phyloP scores from a whole-genome alignment of 2,888 invertebrate species.

The Tachina lurida region DNA sequence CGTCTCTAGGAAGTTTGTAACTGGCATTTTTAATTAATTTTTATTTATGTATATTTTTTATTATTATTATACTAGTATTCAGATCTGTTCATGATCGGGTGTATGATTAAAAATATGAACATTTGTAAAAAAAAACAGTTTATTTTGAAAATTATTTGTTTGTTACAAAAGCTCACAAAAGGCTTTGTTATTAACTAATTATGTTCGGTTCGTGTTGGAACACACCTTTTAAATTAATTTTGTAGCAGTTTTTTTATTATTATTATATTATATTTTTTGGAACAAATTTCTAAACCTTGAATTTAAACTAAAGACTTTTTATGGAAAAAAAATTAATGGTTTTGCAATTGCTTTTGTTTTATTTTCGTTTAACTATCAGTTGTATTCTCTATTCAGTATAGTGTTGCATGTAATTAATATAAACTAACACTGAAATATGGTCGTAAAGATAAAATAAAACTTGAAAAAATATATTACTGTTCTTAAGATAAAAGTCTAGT shows the following conservation, averaged over 20 bases:
- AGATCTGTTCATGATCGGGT: slow-evolving; percentile 24
- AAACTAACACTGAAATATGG: neutral
- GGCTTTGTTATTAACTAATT: slow-evolving; percentile 58
- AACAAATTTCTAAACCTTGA: slow-evolving; percentile 52
- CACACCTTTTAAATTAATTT: slow-evolving; percentile 53
- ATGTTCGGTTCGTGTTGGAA: slow-evolving; percentile 60
- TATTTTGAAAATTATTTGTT: neutral
- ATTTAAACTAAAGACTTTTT: neutral
- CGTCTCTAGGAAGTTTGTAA: slow-evolving; percentile 62
- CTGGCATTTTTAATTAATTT: slow-evolving; percentile 25
- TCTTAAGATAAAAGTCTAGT: slow-evolving; percentile 13
- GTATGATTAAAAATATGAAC: neutral
- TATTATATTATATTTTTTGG: neutral
- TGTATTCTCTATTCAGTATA: neutral
- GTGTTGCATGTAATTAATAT: neutral
- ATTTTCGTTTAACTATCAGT: slow-evolving; percentile 22
- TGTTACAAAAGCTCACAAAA: slow-evolving; percentile 1
- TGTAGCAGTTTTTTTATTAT: neutral
- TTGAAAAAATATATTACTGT: neutral
- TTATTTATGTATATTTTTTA: neutral
- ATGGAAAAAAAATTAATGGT: slow-evolving; percentile 3
- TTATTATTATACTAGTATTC: neutral
- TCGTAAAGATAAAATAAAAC: slow-evolving; percentile 29
- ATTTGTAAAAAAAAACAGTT: slow-evolving; percentile 9
- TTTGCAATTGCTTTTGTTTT: slow-evolving; percentile 1